Evolutionary conservation across 2,797 vertebrate species (phyloP).

Genomic region (Antennarius maculatus): DNA sequence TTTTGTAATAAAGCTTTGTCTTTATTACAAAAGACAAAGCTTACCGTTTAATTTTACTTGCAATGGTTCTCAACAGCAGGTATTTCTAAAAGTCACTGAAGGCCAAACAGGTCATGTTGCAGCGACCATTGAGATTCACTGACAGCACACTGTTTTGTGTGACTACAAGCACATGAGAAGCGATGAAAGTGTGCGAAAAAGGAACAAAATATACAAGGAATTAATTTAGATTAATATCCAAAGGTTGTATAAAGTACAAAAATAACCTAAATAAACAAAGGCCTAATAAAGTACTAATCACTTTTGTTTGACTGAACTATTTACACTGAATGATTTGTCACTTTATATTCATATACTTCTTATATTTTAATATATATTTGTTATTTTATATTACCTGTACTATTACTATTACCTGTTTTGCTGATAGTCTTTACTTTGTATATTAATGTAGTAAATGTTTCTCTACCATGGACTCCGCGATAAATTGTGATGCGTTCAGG

Average conservation of each 20-base stretch:
- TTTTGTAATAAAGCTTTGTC: too few species aligned
- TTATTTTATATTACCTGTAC: background rate
- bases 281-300: too few species aligned
- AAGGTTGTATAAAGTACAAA: too few species aligned
- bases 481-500: slow-evolving; percentile 28
- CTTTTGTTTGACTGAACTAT: too few species aligned
- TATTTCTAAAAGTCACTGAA: background rate
- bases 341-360: too few species aligned
- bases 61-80: background rate
- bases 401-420: too few species aligned
- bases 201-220: background rate
- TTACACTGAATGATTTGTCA: too few species aligned
- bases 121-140: background rate
- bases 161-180: background rate
- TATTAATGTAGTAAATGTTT: background rate
- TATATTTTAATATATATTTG: too few species aligned
- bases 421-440: background rate
- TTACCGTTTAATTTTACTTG: background rate
- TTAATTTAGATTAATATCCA: too few species aligned
- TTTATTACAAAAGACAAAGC: background rate
- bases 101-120: background rate
- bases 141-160: background rate
- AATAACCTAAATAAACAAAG: too few species aligned
- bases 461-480: background rate
- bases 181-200: too few species aligned